A percentile compares a stretch with the other conserved stretches of the same genome.
Evolutionary conservation across 2,113 vertebrate genomes (phyloP).

Genomic region (Tiliqua scincoides): DNA sequence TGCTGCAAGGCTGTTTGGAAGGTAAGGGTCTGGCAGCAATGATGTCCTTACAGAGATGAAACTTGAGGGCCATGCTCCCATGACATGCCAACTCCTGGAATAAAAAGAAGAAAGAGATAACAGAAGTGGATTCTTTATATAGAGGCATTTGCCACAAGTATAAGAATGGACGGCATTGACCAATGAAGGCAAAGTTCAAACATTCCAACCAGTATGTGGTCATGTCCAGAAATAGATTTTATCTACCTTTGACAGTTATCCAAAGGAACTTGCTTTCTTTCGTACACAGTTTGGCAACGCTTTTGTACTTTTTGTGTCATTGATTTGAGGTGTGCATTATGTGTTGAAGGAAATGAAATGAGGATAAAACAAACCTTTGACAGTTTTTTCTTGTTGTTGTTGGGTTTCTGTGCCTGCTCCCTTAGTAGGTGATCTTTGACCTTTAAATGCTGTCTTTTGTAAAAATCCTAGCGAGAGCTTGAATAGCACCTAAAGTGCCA

Average conservation of each 20-base stretch:
- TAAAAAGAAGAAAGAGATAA: conserved; percentile 33
- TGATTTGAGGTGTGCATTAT: conserved; percentile 14
- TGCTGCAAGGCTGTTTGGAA: neutral
- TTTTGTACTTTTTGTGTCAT: neutral
- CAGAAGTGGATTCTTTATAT: conserved; percentile 24
- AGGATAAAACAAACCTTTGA: conserved; percentile 23
- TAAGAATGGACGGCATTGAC: conserved; percentile 19
- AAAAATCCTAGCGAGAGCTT: conserved; percentile 51
- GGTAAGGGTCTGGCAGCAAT: neutral
- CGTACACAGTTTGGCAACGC: neutral
- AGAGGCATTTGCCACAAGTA: conserved; percentile 41
- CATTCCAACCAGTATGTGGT: conserved; percentile 34
- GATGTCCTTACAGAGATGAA: neutral
- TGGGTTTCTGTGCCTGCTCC: conserved; percentile 60
- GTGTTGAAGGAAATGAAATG: neutral
- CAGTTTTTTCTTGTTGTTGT: conserved; percentile 55
- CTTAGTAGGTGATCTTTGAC: conserved; percentile 62
- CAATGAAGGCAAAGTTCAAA: conserved; percentile 28
- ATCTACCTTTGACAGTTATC: conserved; percentile 54
- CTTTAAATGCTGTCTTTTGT: conserved; percentile 66
- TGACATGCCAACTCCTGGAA: neutral
- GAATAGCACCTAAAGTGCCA: conserved; percentile 58
- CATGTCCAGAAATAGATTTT: conserved; percentile 59
- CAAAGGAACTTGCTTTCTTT: conserved; percentile 16
- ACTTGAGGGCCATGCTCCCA: neutral